phyloP scores from a whole-genome alignment of 2,797 vertebrate genomes.

The Hemitrygon akajei region DNA sequence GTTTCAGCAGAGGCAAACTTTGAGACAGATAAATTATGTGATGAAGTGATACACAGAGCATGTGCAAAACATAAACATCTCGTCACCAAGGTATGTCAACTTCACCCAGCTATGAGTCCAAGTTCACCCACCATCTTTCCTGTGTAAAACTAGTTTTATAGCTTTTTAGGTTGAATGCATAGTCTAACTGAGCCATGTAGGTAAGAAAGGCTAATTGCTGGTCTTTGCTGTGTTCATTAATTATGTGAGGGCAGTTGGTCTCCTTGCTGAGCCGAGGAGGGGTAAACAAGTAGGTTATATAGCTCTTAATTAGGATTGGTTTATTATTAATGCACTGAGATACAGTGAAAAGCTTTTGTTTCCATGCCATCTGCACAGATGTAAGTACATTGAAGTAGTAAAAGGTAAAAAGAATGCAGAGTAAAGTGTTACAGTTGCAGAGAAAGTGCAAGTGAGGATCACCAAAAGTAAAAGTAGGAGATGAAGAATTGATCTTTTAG shows the following conservation, averaged over 20 bases:
- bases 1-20: slow-evolving; percentile 56
- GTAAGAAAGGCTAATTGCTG: too few relatives aligned
- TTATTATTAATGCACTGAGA: too few relatives aligned
- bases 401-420: too few relatives aligned
- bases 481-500: too few relatives aligned
- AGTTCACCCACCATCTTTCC: not conserved
- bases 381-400: too few relatives aligned
- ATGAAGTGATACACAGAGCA: slow-evolving; percentile 73
- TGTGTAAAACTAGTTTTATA: not conserved
- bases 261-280: not conserved
- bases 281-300: not conserved
- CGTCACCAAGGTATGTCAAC: slow-evolving; percentile 81
- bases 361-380: too few relatives aligned
- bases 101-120: not conserved
- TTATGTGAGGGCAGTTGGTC: not conserved
- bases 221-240: not conserved
- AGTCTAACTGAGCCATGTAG: not conserved
- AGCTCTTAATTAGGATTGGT: too few relatives aligned
- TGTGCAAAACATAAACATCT: slow-evolving; percentile 82
- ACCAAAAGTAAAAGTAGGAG: too few relatives aligned
- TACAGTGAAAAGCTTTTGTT: too few relatives aligned
- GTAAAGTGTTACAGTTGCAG: too few relatives aligned
- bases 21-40: slow-evolving; percentile 57
- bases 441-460: too few relatives aligned
- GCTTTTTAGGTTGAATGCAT: not conserved